Evolutionary conservation across 1,140 invertebrate genomes (phyloP).

Genomic region (Aphaenogaster ashmeadi): DNA sequence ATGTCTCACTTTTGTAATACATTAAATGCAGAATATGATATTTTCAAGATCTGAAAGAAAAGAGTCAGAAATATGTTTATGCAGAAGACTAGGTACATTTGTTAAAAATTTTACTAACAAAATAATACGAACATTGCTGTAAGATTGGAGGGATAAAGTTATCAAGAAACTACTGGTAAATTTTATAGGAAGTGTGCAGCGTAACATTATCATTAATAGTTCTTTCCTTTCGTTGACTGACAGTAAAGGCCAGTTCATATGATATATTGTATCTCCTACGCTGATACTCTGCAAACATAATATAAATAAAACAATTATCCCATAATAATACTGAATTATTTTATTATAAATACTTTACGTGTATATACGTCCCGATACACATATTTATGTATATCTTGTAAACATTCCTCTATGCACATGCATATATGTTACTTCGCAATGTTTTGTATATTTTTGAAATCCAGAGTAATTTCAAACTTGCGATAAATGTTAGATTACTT

Average conservation of each 20-base stretch:
- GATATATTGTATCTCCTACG: conserved; percentile 14
- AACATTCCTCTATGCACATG: background rate
- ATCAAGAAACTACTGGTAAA: conserved; percentile 56
- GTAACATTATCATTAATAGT: conserved; percentile 55
- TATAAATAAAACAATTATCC: background rate
- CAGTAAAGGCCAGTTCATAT: conserved; percentile 27
- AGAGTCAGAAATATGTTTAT: background rate
- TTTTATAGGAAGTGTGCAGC: conserved; percentile 44
- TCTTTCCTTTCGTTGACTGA: conserved; percentile 34
- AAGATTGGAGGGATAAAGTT: conserved; percentile 54
- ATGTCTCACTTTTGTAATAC: conserved; percentile 36
- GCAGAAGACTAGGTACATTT: background rate
- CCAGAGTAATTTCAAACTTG: background rate
- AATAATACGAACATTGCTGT: conserved; percentile 46
- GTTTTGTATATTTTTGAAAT: background rate
- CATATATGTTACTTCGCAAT: background rate
- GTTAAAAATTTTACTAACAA: background rate
- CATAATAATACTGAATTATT: background rate
- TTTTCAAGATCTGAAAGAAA: conserved; percentile 63
- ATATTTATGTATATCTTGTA: background rate
- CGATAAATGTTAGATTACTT: background rate
- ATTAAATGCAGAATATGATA: conserved; percentile 63
- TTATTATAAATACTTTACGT: background rate
- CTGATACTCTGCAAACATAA: conserved; percentile 16
- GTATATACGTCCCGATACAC: background rate